Base-by-base conservation (phyloP, 2,113 vertebrate species). In the Cottus gobio region DNA sequence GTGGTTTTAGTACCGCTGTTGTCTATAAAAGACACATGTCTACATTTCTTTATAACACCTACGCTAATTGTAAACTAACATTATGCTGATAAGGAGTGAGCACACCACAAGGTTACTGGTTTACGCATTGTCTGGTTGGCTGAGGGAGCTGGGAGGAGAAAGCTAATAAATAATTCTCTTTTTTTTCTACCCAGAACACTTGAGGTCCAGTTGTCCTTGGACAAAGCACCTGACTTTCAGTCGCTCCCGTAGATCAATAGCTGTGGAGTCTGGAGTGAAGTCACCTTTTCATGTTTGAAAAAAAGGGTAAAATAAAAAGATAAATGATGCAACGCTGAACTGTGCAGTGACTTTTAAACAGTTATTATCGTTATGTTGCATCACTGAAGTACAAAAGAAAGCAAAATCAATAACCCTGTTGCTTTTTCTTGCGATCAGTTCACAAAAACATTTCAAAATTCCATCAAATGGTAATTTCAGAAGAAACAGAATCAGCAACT, bases 141-240 rank as follows among this genome's bases (percentile, higher is more conserved):
- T 64, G 72, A 58, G 5, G 67, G 73, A 66, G 54, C 48, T 15
- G 22, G 77, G 57, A 64, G 37, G 0, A 57, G 34, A 44, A 37
- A 48, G 64, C 28, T 24, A 69, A 74, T 64, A 18, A 42, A 31
- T 67, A 61, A 56, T 26, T 3, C 22, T 36, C 5, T 20, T 4
- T 39, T 63, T 42, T 34, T 42, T 34, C 7, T 13, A 3, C 39
- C 39, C 18, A 42, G 42, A 69, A 52, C 42, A 37, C 22, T 39
- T 12, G 6, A 13, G 1, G 12, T 63, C 24, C 20, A 22, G 11
- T 26, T 61, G 42, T 77, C 75, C 69, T 78, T 56, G 56, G 36
- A 39, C 44, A 44, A 44, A 65, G 48, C 65, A 37, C 15, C 28
- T 7, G 13, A 48, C 66, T 30, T 30, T 12, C 66, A 31, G 57